Evolutionary conservation across 2,888 invertebrate species (phyloP).

Genomic region (Mactromeris polynyma): DNA sequence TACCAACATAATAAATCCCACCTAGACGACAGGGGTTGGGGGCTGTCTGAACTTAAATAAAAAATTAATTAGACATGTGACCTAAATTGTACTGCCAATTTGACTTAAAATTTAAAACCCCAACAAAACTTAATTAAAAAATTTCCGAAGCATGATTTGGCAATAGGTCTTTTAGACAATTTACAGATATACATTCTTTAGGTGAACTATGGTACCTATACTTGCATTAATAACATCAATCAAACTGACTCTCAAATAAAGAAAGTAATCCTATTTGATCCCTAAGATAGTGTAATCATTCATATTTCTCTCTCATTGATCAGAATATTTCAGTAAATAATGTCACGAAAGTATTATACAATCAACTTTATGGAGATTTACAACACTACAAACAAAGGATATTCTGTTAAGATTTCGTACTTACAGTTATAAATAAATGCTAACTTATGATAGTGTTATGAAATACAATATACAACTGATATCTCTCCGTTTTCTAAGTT

Average conservation of each 20-base stretch:
- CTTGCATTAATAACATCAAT: neutral
- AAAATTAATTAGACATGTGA: too few species aligned
- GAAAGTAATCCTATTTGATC: conserved; percentile 12
- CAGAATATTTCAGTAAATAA: neutral
- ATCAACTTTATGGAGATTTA: neutral
- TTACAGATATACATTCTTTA: neutral
- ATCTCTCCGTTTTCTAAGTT: neutral
- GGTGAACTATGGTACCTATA: neutral
- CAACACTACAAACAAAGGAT: neutral
- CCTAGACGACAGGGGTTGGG: too few species aligned
- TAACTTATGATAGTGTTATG: neutral
- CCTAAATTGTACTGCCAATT: too few species aligned
- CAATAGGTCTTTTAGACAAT: too few species aligned
- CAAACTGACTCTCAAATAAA: conserved; percentile 11
- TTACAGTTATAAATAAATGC: neutral
- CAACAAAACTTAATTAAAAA: too few species aligned
- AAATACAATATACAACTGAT: neutral
- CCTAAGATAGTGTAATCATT: conserved; percentile 1
- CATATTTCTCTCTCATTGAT: neutral
- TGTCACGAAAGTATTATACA: neutral
- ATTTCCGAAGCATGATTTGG: too few species aligned
- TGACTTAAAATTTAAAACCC: too few species aligned
- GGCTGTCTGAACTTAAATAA: too few species aligned
- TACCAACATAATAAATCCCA: too few species aligned
- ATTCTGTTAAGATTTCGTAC: neutral